Evolutionary conservation across 2,888 invertebrate genomes (phyloP), one percentile per base, ranked within the genome.

Genomic region (Andrena chrysosceles): DNA sequence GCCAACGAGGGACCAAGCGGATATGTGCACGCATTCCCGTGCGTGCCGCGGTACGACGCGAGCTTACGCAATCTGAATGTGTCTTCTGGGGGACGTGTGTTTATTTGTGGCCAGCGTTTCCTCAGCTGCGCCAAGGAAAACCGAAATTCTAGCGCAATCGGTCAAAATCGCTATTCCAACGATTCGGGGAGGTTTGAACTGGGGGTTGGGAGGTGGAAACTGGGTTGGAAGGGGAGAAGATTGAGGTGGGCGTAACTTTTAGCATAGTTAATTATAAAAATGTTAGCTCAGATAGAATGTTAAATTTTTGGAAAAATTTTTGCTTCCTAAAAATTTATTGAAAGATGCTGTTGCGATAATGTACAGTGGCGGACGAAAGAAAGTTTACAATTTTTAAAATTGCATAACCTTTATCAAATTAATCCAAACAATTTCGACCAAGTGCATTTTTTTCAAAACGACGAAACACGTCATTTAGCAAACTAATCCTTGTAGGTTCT

Each of bases 11-110:
- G 79, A 77, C 77, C 74, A 31, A 59, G 72, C 67, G 66, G 70
- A 79, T 79, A 73, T 87, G 77, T 89, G 85, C 87, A 87, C 90
- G 90, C 88, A 85, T 88, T 90, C 88, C 67, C 83, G 83, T 83
- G 87, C 87, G 90, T 89, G 87, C 84, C 84, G 59, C 73, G 56
- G 77, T 70, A 64, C 81, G 74, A 54, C 80, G 80, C 71, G 69
- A 59, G 72, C 68, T 83, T 84, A 72, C 81, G 81, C 81, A 87
- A 87, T 78, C 56, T 70, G 56, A 29, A 8, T 48, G 75, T 16
- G 70, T 54, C 73, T 82, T 71, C 73, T 77, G 68, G 80, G 73
- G 75, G 68, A 59, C 81, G 71, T 2, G 82, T 56, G 88, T 90
- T 89, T 91, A 89, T 90, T 90, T 90, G 89, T 80, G 87, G 85